Evolutionary conservation across 2,888 invertebrate species (phyloP), one percentile per base, ranked within the genome.

Genomic region (Campaea margaritaria): DNA sequence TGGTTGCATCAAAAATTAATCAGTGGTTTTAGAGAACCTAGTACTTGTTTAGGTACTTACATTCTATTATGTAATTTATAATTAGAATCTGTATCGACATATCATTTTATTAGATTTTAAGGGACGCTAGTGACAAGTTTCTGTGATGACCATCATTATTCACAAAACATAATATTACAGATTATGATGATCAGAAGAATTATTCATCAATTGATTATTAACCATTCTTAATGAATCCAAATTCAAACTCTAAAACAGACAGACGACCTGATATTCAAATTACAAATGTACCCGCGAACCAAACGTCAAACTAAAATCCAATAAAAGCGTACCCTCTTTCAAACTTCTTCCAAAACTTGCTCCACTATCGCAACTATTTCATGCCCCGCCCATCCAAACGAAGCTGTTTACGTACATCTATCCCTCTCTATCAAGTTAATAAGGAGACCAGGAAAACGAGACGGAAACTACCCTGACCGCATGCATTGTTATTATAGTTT

Each of bases 401-500:
- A 62, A 82, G 65, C 67, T 27, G 67, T 67, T 74, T 48, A 65
- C 34, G 39, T 83, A 75, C 67, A 69, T 2, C 65, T 59, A 51
- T 87, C 87, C 74, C 84, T 56, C 70, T 90, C 80, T 71, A 64
- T 41, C 78, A 39, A 70, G 64, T 52, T 44, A 12, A 41, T 65
- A 74, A 74, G 59, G 69, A 67, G 53, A 58, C 56, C 58, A 68
- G 65, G 63, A 74, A 79, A 85, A 78, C 64, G 85, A 86, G 86
- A 90, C 67, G 70, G 85, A 71, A 72, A 73, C 69, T 79, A 83
- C 70, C 77, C 67, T 71, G 72, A 81, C 81, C 79, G 74, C 81
- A 73, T 82, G 84, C 85, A 87, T 89, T 89, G 86, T 89, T 85
- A 85, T 89, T 81, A 89, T 91, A 91, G 91, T 91, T 90, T 85